These are phyloP conservation scores for Plagiodera versicolora DNA, from an alignment of 2,888 invertebrate species.

Conservation along the genomic window DNA sequence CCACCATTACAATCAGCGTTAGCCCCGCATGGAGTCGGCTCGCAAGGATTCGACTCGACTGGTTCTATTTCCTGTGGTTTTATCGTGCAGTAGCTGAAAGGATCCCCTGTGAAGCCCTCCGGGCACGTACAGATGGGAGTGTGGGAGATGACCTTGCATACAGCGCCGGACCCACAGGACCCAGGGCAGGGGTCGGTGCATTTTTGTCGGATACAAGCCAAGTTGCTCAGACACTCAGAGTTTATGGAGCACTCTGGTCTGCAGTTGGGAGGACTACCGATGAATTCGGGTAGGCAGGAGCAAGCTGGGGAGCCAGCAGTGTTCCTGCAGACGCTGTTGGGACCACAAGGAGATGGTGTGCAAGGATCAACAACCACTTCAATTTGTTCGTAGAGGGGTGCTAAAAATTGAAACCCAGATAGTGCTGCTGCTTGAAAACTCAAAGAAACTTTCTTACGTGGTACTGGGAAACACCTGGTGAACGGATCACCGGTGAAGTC, in stretches of 20 bases:
- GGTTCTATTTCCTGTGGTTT: conserved; percentile 57
- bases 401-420: conserved; percentile 23
- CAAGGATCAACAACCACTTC: conserved; percentile 65
- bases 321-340: conserved; percentile 73
- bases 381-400: conserved; percentile 40
- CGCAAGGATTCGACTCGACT: conserved; percentile 64
- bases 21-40: conserved; percentile 72
- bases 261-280: conserved; percentile 76
- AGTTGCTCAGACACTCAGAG: conserved; percentile 70
- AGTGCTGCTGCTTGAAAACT: neutral
- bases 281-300: conserved; percentile 70
- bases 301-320: conserved; percentile 69
- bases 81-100: conserved; percentile 68
- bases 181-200: conserved; percentile 78
- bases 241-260: conserved; percentile 77
- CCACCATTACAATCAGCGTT: conserved; percentile 66
- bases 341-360: conserved; percentile 77
- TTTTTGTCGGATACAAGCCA: conserved; percentile 73
- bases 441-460: conserved; percentile 2
- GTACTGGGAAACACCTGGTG: conserved; percentile 55
- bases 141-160: conserved; percentile 74
- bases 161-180: conserved; percentile 72
- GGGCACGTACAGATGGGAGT: conserved; percentile 76
- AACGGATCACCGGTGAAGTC: conserved; percentile 76
- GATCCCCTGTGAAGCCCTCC: conserved; percentile 73